Conservation (phyloP, 2,888 invertebrate genomes). For the Cheilosia variabilis region DNA sequence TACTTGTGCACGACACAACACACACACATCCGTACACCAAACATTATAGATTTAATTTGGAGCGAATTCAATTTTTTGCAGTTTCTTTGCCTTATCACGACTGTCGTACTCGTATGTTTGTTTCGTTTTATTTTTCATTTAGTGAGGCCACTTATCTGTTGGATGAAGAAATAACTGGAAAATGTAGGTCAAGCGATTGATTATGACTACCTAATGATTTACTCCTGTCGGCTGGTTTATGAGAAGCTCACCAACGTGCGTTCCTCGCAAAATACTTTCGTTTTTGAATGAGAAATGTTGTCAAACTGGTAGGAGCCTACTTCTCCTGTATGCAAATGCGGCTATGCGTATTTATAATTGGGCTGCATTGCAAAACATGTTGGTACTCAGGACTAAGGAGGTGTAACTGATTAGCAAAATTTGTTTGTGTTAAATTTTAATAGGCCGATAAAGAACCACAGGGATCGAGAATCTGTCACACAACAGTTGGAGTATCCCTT, state of each 20-base stretch:
- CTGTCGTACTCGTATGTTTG: background rate
- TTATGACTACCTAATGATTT: background rate
- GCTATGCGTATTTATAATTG: background rate
- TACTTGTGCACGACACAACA: background rate
- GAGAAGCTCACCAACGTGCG: background rate
- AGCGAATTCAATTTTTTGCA: background rate
- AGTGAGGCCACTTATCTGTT: no score
- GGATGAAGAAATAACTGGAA: background rate
- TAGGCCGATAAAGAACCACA: no score
- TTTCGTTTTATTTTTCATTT: no score
- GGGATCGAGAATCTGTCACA: no score
- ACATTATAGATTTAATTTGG: background rate
- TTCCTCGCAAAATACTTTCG: slow-evolving; percentile 1
- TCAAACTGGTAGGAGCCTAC: background rate
- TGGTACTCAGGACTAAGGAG: background rate
- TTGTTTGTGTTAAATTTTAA: no score
- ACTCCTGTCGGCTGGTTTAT: background rate
- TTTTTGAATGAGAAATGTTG: background rate
- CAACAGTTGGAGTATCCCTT: no score
- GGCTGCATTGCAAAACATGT: no score
- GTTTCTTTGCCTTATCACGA: slow-evolving; percentile 39
- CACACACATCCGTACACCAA: background rate
- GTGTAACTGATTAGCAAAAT: background rate
- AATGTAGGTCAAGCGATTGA: slow-evolving; percentile 18
- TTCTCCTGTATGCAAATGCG: slow-evolving; percentile 1